Evolutionary conservation across 1,140 invertebrate genomes (phyloP), one percentile per base, ranked within the genome.

Genomic region (Drosophila murphyi): DNA sequence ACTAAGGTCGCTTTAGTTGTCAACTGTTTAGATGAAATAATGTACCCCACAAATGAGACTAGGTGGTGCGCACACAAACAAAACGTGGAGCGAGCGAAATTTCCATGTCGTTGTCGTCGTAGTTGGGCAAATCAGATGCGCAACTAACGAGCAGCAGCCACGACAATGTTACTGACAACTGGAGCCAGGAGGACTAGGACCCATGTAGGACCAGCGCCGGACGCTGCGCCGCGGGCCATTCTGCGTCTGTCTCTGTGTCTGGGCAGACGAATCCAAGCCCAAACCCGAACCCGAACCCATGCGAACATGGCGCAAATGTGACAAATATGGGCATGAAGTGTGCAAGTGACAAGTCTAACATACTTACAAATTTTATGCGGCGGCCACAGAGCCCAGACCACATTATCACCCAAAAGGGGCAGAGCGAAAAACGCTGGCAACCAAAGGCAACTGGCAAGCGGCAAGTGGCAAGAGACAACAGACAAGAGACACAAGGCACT

Each of bases 301-400:
- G 77, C 64, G 77, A 90, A 89, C 80, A 90, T 90, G 81, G 85
- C 85, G 85, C 86, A 89, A 89, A 89, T 89, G 86, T 89, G 85
- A 89, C 85, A 89, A 89, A 89, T 89, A 90, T 89, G 85, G 85
- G 88, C 85, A 89, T 89, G 81, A 89, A 90, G 85, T 89, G 85
- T 89, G 85, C 85, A 89, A 89, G 85, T 89, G 85, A 89, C 85
- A 89, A 85, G 86, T 89, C 86, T 78, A 90, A 89, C 85, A 89
- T 89, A 90, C 85, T 89, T 90, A 89, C 85, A 89, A 90, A 89
- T 89, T 89, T 85, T 85, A 89, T 89, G 63, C 51, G 63, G 56
- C 50, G 37, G 47, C 54, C 65, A 34, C 72, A 68, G 63, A 60
- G 59, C 62, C 34, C 35, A 72, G 54, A 69, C 71, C 64, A 69